A percentile compares a stretch with the other conserved stretches of the same genome.
phyloP scores from a whole-genome alignment of 2,888 invertebrate species.

The Rhogogaster chlorosoma region DNA sequence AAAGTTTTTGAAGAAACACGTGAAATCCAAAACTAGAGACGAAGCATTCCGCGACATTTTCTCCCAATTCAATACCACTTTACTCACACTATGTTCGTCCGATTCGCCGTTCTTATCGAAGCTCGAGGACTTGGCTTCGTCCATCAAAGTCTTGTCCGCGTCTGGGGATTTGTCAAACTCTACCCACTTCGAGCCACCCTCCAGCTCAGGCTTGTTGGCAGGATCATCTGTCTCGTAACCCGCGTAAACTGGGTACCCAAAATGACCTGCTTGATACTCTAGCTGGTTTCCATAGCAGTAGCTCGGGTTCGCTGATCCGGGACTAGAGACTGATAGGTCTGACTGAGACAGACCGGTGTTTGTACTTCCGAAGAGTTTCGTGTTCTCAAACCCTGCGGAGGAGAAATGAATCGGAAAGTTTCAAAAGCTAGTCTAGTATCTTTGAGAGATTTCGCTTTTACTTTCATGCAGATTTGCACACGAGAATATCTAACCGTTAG shows the following conservation, averaged over 20 bases:
- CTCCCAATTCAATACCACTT: neutral
- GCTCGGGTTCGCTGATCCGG: slow-evolving; percentile 85
- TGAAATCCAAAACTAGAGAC: too few species aligned
- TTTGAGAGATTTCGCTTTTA: neutral
- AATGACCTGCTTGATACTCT: slow-evolving; percentile 87
- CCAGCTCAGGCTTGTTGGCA: slow-evolving; percentile 67
- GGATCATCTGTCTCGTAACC: slow-evolving; percentile 79
- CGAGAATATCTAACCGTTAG: slow-evolving; percentile 62
- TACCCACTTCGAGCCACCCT: slow-evolving; percentile 74
- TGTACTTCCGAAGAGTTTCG: slow-evolving; percentile 80
- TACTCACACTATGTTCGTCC: slow-evolving; percentile 63
- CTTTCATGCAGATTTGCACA: neutral
- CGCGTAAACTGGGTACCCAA: slow-evolving; percentile 84
- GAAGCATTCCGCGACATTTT: too few species aligned
- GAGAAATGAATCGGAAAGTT: neutral
- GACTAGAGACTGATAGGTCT: slow-evolving; percentile 87
- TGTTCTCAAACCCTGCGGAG: slow-evolving; percentile 68
- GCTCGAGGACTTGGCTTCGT: slow-evolving; percentile 66
- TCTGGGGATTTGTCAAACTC: slow-evolving; percentile 76
- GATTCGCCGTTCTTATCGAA: slow-evolving; percentile 64
- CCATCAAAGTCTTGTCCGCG: slow-evolving; percentile 71
- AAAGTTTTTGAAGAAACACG: too few species aligned
- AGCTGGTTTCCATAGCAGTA: slow-evolving; percentile 90
- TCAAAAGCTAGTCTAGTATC: neutral
- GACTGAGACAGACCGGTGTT: slow-evolving; percentile 91